A percentile compares a stretch with the other conserved stretches of the same genome.
Conservation (phyloP, 1,140 invertebrate species). For the Lasaia peninsularis region DNA sequence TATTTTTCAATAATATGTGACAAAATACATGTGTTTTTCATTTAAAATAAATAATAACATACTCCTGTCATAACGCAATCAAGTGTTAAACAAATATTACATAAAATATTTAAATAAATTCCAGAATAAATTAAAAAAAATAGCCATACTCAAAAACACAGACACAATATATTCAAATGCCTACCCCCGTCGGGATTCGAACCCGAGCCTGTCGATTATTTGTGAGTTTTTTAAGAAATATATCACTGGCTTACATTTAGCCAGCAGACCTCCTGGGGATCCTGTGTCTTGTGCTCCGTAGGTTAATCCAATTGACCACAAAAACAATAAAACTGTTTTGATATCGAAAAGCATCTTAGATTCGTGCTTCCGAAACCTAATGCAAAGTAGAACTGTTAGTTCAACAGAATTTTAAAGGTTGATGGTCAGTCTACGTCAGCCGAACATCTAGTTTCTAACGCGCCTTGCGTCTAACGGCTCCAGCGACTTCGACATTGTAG, state of each 20-base stretch:
- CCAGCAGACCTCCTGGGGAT: slow-evolving; percentile 15
- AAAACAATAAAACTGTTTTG: slow-evolving; percentile 12
- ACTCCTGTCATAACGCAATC: too few relatives aligned
- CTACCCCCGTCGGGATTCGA: too few relatives aligned
- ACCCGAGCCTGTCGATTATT: too few relatives aligned
- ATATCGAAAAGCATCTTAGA: slow-evolving; percentile 5
- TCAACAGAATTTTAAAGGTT: not conserved
- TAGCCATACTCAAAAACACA: too few relatives aligned
- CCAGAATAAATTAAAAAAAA: too few relatives aligned
- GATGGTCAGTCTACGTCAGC: not conserved
- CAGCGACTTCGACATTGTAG: not conserved
- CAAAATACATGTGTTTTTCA: too few relatives aligned
- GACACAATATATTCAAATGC: too few relatives aligned
- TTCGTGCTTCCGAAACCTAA: not conserved
- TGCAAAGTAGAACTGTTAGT: not conserved
- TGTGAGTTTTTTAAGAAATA: not conserved
- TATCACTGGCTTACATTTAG: slow-evolving; percentile 17
- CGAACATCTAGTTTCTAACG: not conserved
- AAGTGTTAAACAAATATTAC: too few relatives aligned
- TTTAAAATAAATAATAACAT: too few relatives aligned
- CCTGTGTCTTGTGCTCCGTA: slow-evolving; percentile 14
- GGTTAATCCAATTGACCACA: slow-evolving; percentile 15
- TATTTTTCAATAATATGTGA: too few relatives aligned
- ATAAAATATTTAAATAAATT: too few relatives aligned
- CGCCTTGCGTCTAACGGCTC: not conserved